phyloP scores from a whole-genome alignment of 1,140 invertebrate genomes.

The Cyclargus thomasi region DNA sequence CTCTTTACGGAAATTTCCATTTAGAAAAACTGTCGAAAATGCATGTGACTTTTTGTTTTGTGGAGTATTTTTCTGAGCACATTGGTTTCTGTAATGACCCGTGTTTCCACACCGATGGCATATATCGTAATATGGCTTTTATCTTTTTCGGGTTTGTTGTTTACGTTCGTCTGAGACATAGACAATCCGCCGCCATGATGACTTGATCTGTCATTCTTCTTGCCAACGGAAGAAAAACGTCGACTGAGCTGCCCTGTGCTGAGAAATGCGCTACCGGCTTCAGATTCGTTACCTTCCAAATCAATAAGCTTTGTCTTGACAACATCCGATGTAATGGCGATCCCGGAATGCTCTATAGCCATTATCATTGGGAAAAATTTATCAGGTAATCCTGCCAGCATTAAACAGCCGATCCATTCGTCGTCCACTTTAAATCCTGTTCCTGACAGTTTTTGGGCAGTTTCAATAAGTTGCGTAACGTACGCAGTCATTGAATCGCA shows the following conservation, averaged over 20 bases:
- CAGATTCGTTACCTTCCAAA: background rate
- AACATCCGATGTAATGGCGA: background rate
- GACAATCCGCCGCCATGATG: background rate
- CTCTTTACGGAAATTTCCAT: background rate
- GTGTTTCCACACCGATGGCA: background rate
- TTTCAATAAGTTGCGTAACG: background rate
- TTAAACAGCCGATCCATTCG: background rate
- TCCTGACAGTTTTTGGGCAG: background rate
- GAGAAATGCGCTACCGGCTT: background rate
- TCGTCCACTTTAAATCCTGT: background rate
- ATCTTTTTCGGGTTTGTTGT: background rate
- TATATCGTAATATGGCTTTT: too few species aligned
- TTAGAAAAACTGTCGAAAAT: background rate
- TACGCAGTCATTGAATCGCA: background rate
- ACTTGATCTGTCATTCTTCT: background rate
- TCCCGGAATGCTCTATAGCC: background rate
- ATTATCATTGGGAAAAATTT: background rate
- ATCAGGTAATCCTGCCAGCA: background rate
- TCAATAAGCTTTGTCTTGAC: background rate
- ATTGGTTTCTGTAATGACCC: background rate
- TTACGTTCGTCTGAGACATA: background rate
- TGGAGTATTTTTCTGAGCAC: background rate
- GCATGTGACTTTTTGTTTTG: background rate
- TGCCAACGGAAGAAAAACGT: background rate
- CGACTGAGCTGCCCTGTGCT: background rate